Evolutionary conservation across 1,140 invertebrate genomes (phyloP), one percentile per base, ranked within the genome.

Genomic region (Cotesia chilonis): DNA sequence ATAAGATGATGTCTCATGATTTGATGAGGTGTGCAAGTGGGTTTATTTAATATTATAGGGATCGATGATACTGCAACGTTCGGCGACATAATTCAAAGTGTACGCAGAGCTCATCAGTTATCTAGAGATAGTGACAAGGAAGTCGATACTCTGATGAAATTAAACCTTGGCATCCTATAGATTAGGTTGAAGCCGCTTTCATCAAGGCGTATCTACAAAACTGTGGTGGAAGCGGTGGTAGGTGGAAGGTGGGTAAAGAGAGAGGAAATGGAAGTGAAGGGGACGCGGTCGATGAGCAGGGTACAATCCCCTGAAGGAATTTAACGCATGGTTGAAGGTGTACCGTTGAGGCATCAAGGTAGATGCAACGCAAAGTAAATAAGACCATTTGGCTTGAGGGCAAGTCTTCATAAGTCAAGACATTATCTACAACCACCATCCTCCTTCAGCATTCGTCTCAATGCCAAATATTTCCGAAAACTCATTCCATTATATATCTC

Each of bases 271-370:
- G 9, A 63, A 54, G 57, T 65, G 59, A 72, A 65, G 41, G 41
- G 41, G 41, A 47, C 41, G 41, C 41, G 65, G 67, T 60, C 71
- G 75, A 68, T 69, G 72, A 72, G 60, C 68, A 74, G 78, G 76
- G 64, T 38, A 78, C 79, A 83, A 84, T 82, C 76, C 81, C 81
- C 81, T 71, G 72, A 79, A 83, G 82, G 82, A 84, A 84, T 84
- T 84, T 84, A 82, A 84, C 81, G 82, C 81, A 83, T 83, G 81
- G 81, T 81, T 81, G 79, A 81, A 82, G 80, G 76, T 81, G 75
- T 80, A 74, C 74, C 75, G 51, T 75, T 73, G 76, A 73, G 66
- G 71, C 67, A 72, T 35, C 66, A 68, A 64, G 60, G 63, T 68
- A 69, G 66, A 71, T 73, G 41, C 69, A 52, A 72, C 70, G 72